Base-by-base conservation (phyloP, 2,888 invertebrate species). In the Eutolmus rufibarbis region DNA sequence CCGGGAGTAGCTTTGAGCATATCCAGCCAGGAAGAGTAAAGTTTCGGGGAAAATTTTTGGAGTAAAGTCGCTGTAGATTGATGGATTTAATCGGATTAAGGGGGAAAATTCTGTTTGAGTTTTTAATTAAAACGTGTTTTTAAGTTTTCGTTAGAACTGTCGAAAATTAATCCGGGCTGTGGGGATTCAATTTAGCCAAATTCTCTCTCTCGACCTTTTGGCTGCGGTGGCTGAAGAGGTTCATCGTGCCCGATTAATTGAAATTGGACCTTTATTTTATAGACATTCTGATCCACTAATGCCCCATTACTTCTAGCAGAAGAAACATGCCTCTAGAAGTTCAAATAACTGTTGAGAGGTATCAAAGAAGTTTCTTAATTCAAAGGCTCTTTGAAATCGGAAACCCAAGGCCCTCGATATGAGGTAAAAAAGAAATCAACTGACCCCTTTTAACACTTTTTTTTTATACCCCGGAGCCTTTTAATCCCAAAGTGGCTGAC, bases 401-500 rank as follows among this genome's bases (percentile, higher is more conserved):
- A 66, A 23, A 28, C 66, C 19, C 3, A 66, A 66, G 66, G 12
- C 66, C 66, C 66, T 66, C 66, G 28, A 8, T 19, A 5, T 19
- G 56, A n/a, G 56, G 56, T 2, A 56, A 19, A n/a, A 19, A 56
- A 56, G 23, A 23, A 66, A 66, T 66, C 8, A 7, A 66, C 66
- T 66, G 66, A 66, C 66, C 66, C 66, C 66, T 66, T 34, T 66
- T 66, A 66, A 66, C 66, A 66, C 66, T 66, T 66, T 66, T 66
- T 57, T 66, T 9, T 19, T 46, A 12, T 14, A 14, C 7, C 56
- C 56, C 66, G 66, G 28, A 66, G 28, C 66, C 66, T 66, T 66
- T 66, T 66, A 66, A 66, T 66, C 66, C 66, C 66, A 66, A 76
- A 76, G 76, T 76, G 76, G 34, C 76, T 76, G 37, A 76, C 76